These are phyloP conservation scores for Saguinus imperator DNA, from an alignment of 2,113 vertebrate species.

Conservation along the genomic window DNA sequence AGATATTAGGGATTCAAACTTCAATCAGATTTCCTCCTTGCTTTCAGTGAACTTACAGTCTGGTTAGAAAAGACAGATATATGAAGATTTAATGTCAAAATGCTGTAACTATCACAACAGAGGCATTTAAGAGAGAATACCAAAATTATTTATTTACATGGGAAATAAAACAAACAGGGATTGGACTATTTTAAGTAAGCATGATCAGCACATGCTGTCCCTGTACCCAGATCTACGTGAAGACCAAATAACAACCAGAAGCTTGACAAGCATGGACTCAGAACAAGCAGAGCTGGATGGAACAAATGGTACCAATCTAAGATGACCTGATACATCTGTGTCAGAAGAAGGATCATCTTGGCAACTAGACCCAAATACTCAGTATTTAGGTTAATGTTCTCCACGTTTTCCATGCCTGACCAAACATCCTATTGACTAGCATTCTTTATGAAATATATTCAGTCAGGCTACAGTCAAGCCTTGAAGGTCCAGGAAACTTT, in stretches of 20 bases:
- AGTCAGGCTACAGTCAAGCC: not conserved
- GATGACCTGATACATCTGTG: not conserved
- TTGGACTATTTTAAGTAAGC: constrained; percentile 6
- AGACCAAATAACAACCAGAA: not conserved
- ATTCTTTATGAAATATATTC: constrained; percentile 30
- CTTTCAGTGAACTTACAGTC: not conserved
- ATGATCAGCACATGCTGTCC: not conserved
- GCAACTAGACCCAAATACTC: not conserved
- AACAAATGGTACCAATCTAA: not conserved
- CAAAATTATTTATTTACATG: not conserved
- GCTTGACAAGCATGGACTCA: not conserved
- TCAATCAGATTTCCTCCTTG: constrained; percentile 36
- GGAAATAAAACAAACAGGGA: not conserved
- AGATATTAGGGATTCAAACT: not conserved
- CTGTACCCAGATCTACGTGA: not conserved
- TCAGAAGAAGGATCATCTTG: not conserved
- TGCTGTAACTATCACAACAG: not conserved
- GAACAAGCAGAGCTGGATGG: not conserved
- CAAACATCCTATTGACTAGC: not conserved
- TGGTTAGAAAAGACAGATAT: constrained; percentile 2
- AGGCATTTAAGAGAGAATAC: not conserved
- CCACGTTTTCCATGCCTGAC: not conserved
- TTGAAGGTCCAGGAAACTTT: not conserved
- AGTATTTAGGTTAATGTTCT: constrained; percentile 26
- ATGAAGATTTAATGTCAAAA: constrained; percentile 19